phyloP scores from a whole-genome alignment of 2,113 vertebrate species.

The Eulacestoma nigropectus region DNA sequence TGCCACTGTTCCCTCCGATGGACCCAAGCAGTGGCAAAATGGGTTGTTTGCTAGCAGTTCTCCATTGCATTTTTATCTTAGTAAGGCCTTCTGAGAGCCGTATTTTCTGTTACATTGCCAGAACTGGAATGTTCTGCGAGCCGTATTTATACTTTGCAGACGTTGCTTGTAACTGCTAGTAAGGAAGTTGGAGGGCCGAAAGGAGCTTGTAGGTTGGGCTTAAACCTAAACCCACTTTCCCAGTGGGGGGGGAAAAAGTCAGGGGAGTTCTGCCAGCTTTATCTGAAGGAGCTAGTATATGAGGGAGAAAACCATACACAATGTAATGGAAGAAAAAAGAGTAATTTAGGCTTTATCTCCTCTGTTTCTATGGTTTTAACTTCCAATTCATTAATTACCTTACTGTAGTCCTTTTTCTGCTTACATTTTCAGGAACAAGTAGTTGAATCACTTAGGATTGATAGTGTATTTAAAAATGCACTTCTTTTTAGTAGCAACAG shows the following conservation, averaged over 20 bases:
- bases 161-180: background rate
- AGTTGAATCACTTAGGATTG: background rate
- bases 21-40: background rate
- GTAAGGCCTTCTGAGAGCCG: background rate
- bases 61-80: background rate
- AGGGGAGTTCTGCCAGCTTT: background rate
- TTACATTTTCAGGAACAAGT: background rate
- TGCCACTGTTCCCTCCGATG: background rate
- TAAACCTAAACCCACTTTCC: background rate
- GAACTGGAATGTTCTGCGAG: background rate
- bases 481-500: background rate
- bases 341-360: background rate
- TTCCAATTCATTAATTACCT: background rate
- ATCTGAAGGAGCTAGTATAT: background rate
- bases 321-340: background rate
- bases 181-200: background rate
- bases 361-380: background rate
- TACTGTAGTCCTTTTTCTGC: background rate
- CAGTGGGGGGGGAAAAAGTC: background rate
- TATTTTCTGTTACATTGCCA: background rate
- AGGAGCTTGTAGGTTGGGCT: background rate
- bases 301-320: background rate
- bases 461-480: background rate
- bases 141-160: background rate
- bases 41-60: background rate